Evolutionary conservation across 2,888 invertebrate species (phyloP).

Genomic region (Arrhopalites spinosus): DNA sequence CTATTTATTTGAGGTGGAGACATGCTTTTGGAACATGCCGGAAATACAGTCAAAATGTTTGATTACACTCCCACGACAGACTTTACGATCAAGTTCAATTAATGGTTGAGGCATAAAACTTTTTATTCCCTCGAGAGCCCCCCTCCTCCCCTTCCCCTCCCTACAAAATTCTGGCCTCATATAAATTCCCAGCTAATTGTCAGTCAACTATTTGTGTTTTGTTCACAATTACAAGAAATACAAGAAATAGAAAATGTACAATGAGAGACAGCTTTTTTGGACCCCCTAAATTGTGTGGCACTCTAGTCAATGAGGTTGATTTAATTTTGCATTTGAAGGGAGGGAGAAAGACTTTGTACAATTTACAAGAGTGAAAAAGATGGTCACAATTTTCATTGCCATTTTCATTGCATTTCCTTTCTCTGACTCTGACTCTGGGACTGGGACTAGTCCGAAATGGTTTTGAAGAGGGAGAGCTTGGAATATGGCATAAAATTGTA

Average conservation of each 20-base stretch:
- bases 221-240: neutral
- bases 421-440: no score
- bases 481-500: neutral
- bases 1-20: no score
- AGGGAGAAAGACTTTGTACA: neutral
- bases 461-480: no score
- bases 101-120: conserved; percentile 29
- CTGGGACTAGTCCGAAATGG: no score
- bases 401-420: no score
- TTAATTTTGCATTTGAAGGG: neutral
- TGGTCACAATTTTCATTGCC: no score
- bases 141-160: neutral
- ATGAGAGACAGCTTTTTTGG: no score
- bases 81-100: conserved; percentile 31
- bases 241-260: no score
- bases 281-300: no score
- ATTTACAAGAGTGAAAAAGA: no score
- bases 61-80: conserved; percentile 21
- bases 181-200: conserved; percentile 12
- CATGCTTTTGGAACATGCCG: conserved; percentile 9
- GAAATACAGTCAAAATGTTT: conserved; percentile 27
- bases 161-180: no score
- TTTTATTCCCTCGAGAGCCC: conserved; percentile 22
- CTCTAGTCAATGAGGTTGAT: neutral
- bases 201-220: neutral